phyloP scores from a whole-genome alignment of 2,888 invertebrate species.

The Lamproptera curius region DNA sequence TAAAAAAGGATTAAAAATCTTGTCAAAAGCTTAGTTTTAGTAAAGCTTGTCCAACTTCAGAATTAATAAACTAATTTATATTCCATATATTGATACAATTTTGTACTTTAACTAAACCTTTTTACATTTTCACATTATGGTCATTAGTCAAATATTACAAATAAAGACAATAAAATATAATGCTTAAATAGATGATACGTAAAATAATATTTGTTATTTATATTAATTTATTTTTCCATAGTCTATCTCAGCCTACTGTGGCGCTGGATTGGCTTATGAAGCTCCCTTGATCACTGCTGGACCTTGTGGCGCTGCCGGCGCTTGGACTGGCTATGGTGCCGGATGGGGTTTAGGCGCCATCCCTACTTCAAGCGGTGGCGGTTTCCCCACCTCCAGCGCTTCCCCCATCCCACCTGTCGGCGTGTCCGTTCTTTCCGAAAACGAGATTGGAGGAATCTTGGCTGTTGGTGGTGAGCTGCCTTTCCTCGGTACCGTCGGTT shows the following conservation, averaged over 20 bases:
- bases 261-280: constrained; percentile 22
- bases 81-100: no score
- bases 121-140: no score
- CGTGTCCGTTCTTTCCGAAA: constrained; percentile 23
- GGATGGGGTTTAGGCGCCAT: constrained; percentile 12
- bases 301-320: background rate
- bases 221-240: constrained; percentile 12
- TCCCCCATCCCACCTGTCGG: constrained; percentile 24
- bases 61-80: no score
- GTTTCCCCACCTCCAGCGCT: constrained; percentile 19
- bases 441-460: constrained; percentile 23
- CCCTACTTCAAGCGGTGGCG: constrained; percentile 1
- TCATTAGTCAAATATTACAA: no score
- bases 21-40: no score
- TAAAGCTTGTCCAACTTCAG: no score
- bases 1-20: no score
- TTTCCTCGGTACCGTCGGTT: constrained; percentile 35
- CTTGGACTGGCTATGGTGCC: constrained; percentile 23
- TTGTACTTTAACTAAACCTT: no score
- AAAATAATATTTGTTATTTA: no score
- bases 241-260: constrained; percentile 22
- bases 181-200: no score
- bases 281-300: constrained; percentile 12
- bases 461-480: constrained; percentile 33
- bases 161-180: no score